Evolutionary conservation across 2,888 invertebrate genomes (phyloP).

Genomic region (Myathropa florea): DNA sequence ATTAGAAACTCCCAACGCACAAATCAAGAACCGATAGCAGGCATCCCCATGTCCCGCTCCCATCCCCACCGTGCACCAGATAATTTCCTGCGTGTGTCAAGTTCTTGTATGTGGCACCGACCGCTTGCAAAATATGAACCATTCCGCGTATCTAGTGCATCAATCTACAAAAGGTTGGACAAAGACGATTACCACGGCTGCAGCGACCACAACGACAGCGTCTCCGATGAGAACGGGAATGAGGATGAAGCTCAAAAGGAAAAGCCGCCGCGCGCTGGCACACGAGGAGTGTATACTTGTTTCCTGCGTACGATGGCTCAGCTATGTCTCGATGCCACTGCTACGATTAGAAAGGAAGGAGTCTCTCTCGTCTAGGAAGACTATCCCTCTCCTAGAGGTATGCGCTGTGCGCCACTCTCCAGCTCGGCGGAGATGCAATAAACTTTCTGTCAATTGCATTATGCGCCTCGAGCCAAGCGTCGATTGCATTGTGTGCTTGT

Average conservation of each 20-base stretch:
- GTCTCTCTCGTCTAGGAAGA: constrained; percentile 63
- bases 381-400: constrained; percentile 34
- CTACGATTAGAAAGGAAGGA: constrained; percentile 51
- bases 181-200: constrained; percentile 23
- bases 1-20: constrained; percentile 61
- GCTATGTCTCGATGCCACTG: constrained; percentile 61
- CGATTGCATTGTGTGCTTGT: constrained; percentile 52
- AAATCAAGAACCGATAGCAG: not conserved
- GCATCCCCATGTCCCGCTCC: not conserved
- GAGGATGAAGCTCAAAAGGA: constrained; percentile 60
- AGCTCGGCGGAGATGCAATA: constrained; percentile 54
- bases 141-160: constrained; percentile 67
- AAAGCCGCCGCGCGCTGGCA: constrained; percentile 44
- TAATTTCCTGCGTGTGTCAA: constrained; percentile 68
- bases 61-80: constrained; percentile 14
- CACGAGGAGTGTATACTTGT: constrained; percentile 5
- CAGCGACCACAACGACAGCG: constrained; percentile 3
- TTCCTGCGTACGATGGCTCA: constrained; percentile 66
- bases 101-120: constrained; percentile 10
- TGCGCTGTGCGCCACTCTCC: constrained; percentile 25
- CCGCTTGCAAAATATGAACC: constrained; percentile 62
- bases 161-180: constrained; percentile 57
- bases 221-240: constrained; percentile 1
- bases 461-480: constrained; percentile 63
- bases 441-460: constrained; percentile 71